Conservation (phyloP, 2,113 vertebrate genomes). For the Astur gentilis region DNA sequence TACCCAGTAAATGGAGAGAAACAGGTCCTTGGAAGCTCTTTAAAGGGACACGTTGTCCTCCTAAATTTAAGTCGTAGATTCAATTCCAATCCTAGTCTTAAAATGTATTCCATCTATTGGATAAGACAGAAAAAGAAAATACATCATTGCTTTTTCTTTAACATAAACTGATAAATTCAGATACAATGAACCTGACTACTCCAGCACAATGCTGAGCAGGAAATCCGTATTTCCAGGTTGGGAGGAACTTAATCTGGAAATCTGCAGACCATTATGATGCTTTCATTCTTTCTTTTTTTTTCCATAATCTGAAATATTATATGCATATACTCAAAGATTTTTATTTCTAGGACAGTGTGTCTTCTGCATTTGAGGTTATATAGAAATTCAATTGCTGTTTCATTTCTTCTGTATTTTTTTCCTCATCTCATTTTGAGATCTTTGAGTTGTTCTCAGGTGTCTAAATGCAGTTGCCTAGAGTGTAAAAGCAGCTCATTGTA, state of each 20-base stretch:
- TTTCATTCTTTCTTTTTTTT: background rate
- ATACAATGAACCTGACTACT: background rate
- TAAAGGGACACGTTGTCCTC: background rate
- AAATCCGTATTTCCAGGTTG: background rate
- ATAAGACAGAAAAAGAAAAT: background rate
- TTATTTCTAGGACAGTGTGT: background rate
- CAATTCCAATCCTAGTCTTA: background rate
- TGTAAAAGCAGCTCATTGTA: slow-evolving; percentile 47
- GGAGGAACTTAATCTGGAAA: background rate
- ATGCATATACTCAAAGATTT: background rate
- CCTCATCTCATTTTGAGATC: slow-evolving; percentile 11
- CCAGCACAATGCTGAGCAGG: background rate
- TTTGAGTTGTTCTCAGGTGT: background rate
- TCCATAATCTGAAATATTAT: background rate
- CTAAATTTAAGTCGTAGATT: background rate
- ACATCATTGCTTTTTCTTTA: background rate
- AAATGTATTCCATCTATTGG: background rate
- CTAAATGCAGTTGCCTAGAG: slow-evolving; percentile 32
- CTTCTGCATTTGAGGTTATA: background rate
- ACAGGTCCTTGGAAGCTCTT: background rate
- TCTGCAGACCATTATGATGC: background rate
- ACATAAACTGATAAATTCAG: background rate
- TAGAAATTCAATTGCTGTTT: background rate
- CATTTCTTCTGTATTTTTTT: background rate
- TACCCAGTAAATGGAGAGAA: background rate